Evolutionary conservation across 2,113 vertebrate genomes (phyloP).

Genomic region (Crotalus viridis): DNA sequence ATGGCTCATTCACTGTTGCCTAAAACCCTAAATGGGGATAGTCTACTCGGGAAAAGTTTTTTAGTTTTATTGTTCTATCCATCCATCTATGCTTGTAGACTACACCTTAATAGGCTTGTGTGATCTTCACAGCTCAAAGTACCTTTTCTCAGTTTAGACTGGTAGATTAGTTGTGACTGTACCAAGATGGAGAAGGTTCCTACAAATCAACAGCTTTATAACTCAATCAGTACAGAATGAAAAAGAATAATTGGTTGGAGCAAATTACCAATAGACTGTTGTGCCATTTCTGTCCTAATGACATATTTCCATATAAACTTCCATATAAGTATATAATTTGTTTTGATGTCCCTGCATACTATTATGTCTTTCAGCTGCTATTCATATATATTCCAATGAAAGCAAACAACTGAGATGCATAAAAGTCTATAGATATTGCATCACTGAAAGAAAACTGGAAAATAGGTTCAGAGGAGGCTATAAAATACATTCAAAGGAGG

Average conservation of each 20-base stretch:
- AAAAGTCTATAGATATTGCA: neutral
- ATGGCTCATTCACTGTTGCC: neutral
- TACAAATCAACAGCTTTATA: neutral
- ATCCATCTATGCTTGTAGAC: neutral
- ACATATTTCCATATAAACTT: neutral
- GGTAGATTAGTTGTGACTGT: neutral
- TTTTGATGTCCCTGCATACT: neutral
- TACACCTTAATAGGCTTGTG: neutral
- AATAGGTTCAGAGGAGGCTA: neutral
- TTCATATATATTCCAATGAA: neutral
- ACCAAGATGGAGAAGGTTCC: neutral
- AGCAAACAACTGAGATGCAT: neutral
- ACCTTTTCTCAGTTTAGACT: neutral
- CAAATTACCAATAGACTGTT: neutral
- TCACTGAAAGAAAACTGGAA: neutral
- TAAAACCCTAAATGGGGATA: neutral
- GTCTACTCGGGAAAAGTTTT: neutral
- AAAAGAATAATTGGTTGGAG: neutral
- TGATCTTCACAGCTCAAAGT: neutral
- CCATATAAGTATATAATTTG: neutral
- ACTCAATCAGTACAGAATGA: neutral
- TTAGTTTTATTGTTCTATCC: neutral
- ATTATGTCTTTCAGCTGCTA: neutral
- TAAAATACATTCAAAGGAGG: neutral
- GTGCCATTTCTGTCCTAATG: neutral